Evolutionary conservation across 2,113 vertebrate genomes (phyloP).

Genomic region (Glareola pratincola): DNA sequence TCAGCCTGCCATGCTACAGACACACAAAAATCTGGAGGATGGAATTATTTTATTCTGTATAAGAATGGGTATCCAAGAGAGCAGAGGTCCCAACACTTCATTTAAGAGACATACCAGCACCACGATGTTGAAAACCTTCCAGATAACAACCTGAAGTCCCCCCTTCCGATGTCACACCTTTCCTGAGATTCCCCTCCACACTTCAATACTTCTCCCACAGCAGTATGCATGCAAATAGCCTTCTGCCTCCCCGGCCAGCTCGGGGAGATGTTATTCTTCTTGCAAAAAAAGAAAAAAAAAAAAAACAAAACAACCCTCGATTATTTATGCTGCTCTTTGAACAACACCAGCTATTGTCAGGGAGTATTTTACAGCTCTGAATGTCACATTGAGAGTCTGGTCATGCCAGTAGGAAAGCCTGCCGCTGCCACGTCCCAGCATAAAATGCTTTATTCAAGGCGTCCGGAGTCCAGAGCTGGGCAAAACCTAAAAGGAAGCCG

Average conservation of each 20-base stretch:
- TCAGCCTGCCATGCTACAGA: background rate
- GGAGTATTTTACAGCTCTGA: constrained; percentile 39
- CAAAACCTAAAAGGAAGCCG: background rate
- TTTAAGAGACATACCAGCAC: rapidly evolving
- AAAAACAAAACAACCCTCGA: background rate
- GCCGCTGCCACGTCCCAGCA: constrained; percentile 21
- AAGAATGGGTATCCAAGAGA: background rate
- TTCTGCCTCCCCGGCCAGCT: rapidly evolving
- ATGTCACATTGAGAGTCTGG: constrained; percentile 59
- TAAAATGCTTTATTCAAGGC: background rate
- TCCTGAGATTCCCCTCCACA: background rate
- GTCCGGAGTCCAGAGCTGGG: background rate
- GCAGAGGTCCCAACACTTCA: background rate
- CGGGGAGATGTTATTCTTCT: background rate
- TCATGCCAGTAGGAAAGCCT: constrained; percentile 45
- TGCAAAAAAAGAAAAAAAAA: background rate
- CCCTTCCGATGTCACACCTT: background rate
- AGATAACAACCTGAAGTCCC: background rate
- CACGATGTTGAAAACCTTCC: background rate
- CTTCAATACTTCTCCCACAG: background rate
- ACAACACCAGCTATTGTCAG: constrained; percentile 58
- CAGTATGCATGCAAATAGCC: background rate
- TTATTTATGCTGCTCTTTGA: constrained; percentile 16
- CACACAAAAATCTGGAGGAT: background rate
- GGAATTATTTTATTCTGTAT: background rate